Evolutionary conservation across 2,113 vertebrate genomes (phyloP).

Genomic region (Daphoenositta chrysoptera): DNA sequence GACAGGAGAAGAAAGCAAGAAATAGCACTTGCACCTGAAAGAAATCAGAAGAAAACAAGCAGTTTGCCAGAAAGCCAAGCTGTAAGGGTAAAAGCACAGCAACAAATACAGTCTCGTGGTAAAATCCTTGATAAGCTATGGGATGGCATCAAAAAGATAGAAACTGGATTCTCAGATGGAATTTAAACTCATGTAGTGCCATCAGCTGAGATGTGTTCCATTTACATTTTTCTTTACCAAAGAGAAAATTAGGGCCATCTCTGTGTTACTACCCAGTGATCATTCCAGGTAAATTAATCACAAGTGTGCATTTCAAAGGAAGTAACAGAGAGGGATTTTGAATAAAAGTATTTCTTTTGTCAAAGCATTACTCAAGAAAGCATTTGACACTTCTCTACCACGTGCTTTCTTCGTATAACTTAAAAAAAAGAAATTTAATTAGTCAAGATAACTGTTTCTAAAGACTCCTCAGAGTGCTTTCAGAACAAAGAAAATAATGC

Average conservation of each 20-base stretch:
- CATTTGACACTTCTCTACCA: neutral
- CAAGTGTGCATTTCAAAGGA: neutral
- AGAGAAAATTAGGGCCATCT: neutral
- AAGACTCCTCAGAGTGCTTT: neutral
- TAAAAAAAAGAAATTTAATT: neutral
- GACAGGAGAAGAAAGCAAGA: slow-evolving; percentile 60
- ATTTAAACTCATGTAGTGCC: neutral
- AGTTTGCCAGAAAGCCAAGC: slow-evolving; percentile 42
- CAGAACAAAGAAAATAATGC: neutral
- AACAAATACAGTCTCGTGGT: neutral
- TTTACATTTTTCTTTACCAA: neutral
- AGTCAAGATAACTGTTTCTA: neutral
- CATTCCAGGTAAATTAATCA: neutral
- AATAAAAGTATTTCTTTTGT: neutral
- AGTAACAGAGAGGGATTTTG: neutral
- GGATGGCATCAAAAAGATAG: neutral
- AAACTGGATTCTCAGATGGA: neutral
- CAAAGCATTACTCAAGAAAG: neutral
- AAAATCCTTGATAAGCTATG: neutral
- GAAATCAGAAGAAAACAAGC: slow-evolving; percentile 66
- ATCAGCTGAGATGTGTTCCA: neutral
- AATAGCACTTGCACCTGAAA: slow-evolving; percentile 67
- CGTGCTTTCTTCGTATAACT: neutral
- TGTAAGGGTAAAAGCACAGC: neutral
- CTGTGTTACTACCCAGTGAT: neutral